Evolutionary conservation across 30 jellyfish, hydroid and myxozoan species (phyloP), one percentile per base, ranked within the genome.

Genomic region (Hydractinia echinata): DNA sequence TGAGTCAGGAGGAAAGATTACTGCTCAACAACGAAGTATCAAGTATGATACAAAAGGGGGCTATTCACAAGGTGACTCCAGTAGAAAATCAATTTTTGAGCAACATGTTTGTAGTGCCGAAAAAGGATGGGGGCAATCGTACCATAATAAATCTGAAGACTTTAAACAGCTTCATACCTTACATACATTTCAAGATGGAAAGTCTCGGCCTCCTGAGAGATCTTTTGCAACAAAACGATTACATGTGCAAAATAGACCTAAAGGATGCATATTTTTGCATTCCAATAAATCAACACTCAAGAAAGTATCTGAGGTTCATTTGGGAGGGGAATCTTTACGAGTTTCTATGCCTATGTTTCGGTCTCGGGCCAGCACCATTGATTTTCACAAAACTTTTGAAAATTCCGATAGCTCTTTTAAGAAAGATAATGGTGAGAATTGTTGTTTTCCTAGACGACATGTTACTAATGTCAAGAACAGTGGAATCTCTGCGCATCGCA

Each of bases 311-410:
- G 61, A 81, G 61, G 66, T 79, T 79, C 53, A 60, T 30, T 15
- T 79, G 86, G 83, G 81, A 79, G 86, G 86, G 86, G 61, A 15
- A 61, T 13, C 74, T 79, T 55, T 79, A 5, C 81, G 81, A 79
- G 81, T 79, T 79, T 61, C 54, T 79, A 13, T 79, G 81, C 81
- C 61, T 71, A 14, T 71, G 81, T 71, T 71, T 71, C n/a, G 81
- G 81, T 14, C 81, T 71, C 48, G 86, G 81, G 61, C 86, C 83
- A 7, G 86, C 86, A 44, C 86, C 86, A 19, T 21, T 58, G 44
- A 21, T 79, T 55, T 79, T 79, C 55, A 79, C 81, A 30, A 71
- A 71, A 52, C 81, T 78, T 9, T 21, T 78, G 74, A 78, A 78
- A 60, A 60, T 78, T 16, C 86, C 86, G 50, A 78, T 78, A 18